Conservation (phyloP, 2,113 vertebrate species). For the Sinocyclocheilus rhinocerous region DNA sequence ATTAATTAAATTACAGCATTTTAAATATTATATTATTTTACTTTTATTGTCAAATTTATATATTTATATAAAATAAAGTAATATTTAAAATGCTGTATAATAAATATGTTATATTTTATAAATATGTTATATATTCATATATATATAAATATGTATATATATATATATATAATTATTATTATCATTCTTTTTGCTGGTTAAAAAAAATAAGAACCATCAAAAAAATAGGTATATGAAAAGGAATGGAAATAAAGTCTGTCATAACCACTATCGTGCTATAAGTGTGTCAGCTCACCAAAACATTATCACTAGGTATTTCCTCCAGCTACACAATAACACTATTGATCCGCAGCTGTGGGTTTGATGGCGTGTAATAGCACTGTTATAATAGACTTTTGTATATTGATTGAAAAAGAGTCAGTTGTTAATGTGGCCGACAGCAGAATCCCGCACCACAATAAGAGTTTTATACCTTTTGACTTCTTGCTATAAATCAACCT, state of each 20-base stretch:
- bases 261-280: too few relatives aligned
- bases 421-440: neutral
- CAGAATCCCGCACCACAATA: neutral
- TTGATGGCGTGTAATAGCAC: neutral
- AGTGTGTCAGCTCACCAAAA: constrained; percentile 2
- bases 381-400: constrained; percentile 10
- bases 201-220: neutral
- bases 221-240: neutral
- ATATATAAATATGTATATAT: too few relatives aligned
- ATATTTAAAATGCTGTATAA: too few relatives aligned
- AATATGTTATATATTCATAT: too few relatives aligned
- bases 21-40: too few relatives aligned
- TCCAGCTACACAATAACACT: neutral
- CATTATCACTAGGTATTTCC: neutral
- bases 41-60: too few relatives aligned
- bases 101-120: too few relatives aligned
- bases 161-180: too few relatives aligned
- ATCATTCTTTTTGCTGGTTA: neutral
- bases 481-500: neutral
- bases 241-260: too few relatives aligned
- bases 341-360: constrained; percentile 1
- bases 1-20: too few relatives aligned
- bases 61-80: too few relatives aligned
- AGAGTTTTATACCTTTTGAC: neutral
- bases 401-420: neutral